phyloP scores from a whole-genome alignment of 2,113 vertebrate genomes.

The Camelus dromedarius region DNA sequence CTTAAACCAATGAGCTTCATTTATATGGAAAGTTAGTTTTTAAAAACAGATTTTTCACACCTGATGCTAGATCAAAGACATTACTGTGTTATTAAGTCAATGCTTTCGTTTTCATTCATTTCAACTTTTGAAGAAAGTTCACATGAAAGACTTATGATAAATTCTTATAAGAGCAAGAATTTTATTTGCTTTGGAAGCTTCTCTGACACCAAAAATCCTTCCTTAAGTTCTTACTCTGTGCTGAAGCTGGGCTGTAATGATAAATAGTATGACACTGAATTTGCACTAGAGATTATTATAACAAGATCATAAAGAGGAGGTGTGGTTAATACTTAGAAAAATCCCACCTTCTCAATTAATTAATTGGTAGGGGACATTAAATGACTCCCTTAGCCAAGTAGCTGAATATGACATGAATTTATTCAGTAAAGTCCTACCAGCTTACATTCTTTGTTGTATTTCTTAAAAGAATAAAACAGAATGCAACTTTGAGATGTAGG shows the following conservation, averaged over 20 bases:
- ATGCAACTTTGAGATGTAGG: not conserved
- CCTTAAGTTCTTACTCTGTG: not conserved
- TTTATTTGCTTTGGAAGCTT: constrained; percentile 4
- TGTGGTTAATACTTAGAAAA: not conserved
- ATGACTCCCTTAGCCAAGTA: not conserved
- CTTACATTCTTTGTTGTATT: not conserved
- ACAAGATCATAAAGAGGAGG: not conserved
- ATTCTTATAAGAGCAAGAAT: not conserved
- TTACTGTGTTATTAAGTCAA: not conserved
- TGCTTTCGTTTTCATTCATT: not conserved
- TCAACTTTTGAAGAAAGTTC: constrained; percentile 40
- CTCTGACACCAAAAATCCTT: not conserved
- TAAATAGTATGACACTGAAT: not conserved
- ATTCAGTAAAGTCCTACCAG: not conserved
- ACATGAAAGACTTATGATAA: not conserved
- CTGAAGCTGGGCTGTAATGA: not conserved
- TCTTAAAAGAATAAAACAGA: not conserved
- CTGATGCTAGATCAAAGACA: not conserved
- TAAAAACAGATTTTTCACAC: not conserved
- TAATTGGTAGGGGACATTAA: not conserved
- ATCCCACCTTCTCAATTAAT: not conserved
- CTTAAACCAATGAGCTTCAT: not conserved
- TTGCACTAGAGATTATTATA: constrained; percentile 14
- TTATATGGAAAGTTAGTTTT: not conserved
- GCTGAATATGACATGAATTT: not conserved